Base-by-base conservation (phyloP, 2,797 vertebrate species). In the Perodicticus potto region DNA sequence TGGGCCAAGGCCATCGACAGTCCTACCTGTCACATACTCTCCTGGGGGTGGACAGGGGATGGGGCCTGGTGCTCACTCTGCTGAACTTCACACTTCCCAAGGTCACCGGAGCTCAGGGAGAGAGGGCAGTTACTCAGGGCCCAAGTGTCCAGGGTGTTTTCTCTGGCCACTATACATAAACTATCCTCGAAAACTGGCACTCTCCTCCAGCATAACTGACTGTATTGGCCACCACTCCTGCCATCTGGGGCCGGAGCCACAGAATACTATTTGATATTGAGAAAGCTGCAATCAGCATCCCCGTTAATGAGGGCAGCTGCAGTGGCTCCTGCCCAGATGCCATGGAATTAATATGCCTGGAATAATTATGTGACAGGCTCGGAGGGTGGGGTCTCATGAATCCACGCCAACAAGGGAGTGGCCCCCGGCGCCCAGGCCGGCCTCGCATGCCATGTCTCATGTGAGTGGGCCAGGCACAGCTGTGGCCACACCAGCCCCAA, bases 41-140 rank as follows among this genome's bases (percentile, higher is more conserved):
- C 32, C 17, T n/a, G 65, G 32, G 22, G 53, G 25, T 2, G 3
- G 61, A 65, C 27, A 14, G 29, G 53, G 55, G 55, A 19, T 57
- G 17, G 25, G n/a, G 43, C 16, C 20, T 1, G 23, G 55, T 0
- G 1, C 13, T 27, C 3, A 27, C 7, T 43, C 4, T 0, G 43
- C 27, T 55, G 25, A 29, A 45, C 45, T 57, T 40, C 27, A 8
- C 2, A 32, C 19, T 19, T 69, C 16, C 65, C 32, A 69, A n/a
- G 32, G 25, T n/a, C 45, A 7, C 32, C 2, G 23, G 43, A 65
- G 73, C 61, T 29, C 1, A 53, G 61, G 53, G 55, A 7, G 22
- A 22, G 16, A 22, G 16, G 4, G n/a, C 4, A 20, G 23, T 59
- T 57, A 37, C 67, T 16, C 10, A 65, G 74, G 23, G n/a, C n/a